Conservation (phyloP, 2,113 vertebrate genomes). For the Plecotus auritus region DNA sequence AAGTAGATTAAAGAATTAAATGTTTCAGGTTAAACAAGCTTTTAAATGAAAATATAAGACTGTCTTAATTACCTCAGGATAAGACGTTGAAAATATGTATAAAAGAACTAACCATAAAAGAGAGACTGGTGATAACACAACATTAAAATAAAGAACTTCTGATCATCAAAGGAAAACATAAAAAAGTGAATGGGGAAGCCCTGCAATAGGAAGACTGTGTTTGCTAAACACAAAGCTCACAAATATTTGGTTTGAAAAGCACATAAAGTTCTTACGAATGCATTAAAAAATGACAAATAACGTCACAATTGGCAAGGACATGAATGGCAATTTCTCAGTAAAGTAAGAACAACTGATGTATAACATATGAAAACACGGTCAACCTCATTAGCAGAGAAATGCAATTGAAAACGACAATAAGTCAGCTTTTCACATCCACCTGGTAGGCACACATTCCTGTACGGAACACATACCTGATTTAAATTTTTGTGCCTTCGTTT, state of each 20-base stretch:
- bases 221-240: neutral
- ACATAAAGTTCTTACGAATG: neutral
- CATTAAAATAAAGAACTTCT: neutral
- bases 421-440: neutral
- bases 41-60: neutral
- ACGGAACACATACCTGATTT: neutral
- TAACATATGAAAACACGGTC: neutral
- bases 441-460: neutral
- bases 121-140: neutral
- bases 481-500: neutral
- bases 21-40: neutral
- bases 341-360: neutral
- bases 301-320: neutral
- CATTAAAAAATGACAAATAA: neutral
- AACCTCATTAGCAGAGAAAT: neutral
- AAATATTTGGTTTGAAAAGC: neutral
- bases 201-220: neutral
- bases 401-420: neutral
- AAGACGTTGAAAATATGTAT: neutral
- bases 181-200: neutral
- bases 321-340: neutral
- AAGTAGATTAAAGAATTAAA: constrained; percentile 14
- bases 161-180: neutral
- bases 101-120: neutral
- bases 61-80: neutral